Percentiles rank a stretch among this genome's conserved stretches.
Evolutionary conservation across 2,113 vertebrate genomes (phyloP).

Genomic region (Coptodon bakossiorum): DNA sequence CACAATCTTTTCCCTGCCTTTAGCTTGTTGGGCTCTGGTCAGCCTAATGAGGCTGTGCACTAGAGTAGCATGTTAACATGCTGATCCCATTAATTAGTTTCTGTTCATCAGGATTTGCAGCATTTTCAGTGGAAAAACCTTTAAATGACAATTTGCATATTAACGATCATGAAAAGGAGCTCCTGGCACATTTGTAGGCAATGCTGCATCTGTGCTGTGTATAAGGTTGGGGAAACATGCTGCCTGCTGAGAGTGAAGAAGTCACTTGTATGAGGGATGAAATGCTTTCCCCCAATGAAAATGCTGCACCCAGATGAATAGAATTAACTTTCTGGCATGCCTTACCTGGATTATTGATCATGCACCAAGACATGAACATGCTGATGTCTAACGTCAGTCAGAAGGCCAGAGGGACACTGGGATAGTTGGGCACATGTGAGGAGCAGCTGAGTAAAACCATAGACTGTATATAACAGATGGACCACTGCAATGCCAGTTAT

Average conservation of each 20-base stretch:
- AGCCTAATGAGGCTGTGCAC: neutral
- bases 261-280: rapidly evolving
- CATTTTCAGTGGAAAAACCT: neutral
- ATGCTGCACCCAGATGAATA: neutral
- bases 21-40: neutral
- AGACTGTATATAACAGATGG: neutral
- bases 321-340: rapidly evolving
- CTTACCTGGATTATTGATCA: neutral
- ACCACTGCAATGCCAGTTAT: neutral
- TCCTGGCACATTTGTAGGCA: neutral
- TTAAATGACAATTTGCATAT: neutral
- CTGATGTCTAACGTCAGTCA: neutral
- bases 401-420: neutral
- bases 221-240: neutral
- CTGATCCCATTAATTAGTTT: neutral
- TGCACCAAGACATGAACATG: neutral
- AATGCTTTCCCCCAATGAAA: neutral
- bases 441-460: neutral
- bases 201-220: neutral
- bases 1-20: neutral
- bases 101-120: neutral
- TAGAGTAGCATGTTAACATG: neutral
- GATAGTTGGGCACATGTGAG: neutral
- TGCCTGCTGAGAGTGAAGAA: neutral
- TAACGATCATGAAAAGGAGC: neutral